These are phyloP conservation scores for Plutella xylostella DNA, from an alignment of 2,888 invertebrate species.

Conservation along the genomic window DNA sequence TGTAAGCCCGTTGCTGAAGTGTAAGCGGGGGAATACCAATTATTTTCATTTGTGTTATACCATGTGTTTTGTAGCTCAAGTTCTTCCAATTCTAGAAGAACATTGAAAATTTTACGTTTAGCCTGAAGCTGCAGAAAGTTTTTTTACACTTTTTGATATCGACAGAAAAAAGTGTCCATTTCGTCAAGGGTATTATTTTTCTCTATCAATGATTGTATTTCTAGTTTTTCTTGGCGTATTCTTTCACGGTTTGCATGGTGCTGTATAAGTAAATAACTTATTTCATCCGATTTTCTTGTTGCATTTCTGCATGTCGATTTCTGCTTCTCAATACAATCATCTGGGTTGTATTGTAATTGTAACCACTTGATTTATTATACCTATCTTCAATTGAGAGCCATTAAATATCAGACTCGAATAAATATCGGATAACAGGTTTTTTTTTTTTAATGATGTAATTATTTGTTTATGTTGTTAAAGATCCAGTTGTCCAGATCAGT, in stretches of 20 bases:
- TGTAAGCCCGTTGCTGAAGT: slow-evolving; percentile 15
- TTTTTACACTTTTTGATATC: slow-evolving; percentile 17
- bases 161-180: slow-evolving; percentile 16
- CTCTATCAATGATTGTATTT: slow-evolving; percentile 15
- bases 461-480: too few species aligned
- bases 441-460: too few species aligned
- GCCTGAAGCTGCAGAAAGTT: slow-evolving; percentile 15
- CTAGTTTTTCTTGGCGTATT: slow-evolving; percentile 17
- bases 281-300: slow-evolving; percentile 13
- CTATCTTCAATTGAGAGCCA: too few species aligned
- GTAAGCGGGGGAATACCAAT: slow-evolving; percentile 16
- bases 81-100: slow-evolving; percentile 14
- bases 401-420: too few species aligned
- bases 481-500: too few species aligned
- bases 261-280: slow-evolving; percentile 10
- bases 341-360: too few species aligned
- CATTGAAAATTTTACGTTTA: slow-evolving; percentile 12
- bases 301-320: slow-evolving; percentile 15
- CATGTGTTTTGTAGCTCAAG: slow-evolving; percentile 16
- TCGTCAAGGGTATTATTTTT: slow-evolving; percentile 16
- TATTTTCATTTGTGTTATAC: slow-evolving; percentile 16
- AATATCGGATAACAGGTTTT: too few species aligned
- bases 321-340: too few species aligned
- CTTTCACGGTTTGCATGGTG: slow-evolving; percentile 17
- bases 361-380: too few species aligned